Evolutionary conservation across 2,113 vertebrate genomes (phyloP).

Genomic region (Rafetus swinhoei): DNA sequence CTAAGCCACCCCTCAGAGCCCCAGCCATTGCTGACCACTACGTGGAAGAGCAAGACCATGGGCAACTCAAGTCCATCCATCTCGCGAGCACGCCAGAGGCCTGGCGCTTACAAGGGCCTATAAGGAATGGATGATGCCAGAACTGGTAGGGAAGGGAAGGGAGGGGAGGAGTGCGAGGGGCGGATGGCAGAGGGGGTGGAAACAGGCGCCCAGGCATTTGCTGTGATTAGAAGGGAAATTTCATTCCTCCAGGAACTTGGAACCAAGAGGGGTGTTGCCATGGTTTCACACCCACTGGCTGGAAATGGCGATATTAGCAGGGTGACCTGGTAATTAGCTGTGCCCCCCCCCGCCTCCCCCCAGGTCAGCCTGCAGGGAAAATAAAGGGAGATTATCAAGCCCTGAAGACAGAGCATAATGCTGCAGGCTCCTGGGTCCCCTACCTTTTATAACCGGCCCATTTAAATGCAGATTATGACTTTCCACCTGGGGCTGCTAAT

Average conservation of each 20-base stretch:
- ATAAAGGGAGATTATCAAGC: constrained; percentile 67
- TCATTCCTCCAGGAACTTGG: constrained; percentile 61
- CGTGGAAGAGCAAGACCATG: rapidly evolving
- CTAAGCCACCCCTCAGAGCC: neutral
- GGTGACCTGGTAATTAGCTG: constrained; percentile 71
- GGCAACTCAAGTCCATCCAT: neutral
- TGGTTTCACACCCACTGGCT: constrained; percentile 63
- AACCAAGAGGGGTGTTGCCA: constrained; percentile 46
- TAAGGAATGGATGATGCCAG: neutral
- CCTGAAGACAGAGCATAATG: constrained; percentile 78
- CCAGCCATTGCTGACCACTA: rapidly evolving
- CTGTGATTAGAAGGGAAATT: constrained; percentile 64
- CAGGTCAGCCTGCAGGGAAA: constrained; percentile 72
- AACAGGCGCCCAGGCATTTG: constrained; percentile 47
- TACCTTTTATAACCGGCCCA: constrained; percentile 58
- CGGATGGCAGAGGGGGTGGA: too few relatives aligned
- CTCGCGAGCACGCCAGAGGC: neutral
- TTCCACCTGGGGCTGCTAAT: constrained; percentile 74
- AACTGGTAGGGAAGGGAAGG: rapidly evolving
- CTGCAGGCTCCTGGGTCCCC: constrained; percentile 54
- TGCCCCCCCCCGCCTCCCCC: constrained; percentile 42
- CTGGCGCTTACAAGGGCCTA: neutral
- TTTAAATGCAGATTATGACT: constrained; percentile 69
- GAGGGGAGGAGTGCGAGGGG: neutral
- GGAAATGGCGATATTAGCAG: constrained; percentile 77